Evolutionary conservation across 2,797 vertebrate species (phyloP).

Genomic region (Ctenosaura bakeri): DNA sequence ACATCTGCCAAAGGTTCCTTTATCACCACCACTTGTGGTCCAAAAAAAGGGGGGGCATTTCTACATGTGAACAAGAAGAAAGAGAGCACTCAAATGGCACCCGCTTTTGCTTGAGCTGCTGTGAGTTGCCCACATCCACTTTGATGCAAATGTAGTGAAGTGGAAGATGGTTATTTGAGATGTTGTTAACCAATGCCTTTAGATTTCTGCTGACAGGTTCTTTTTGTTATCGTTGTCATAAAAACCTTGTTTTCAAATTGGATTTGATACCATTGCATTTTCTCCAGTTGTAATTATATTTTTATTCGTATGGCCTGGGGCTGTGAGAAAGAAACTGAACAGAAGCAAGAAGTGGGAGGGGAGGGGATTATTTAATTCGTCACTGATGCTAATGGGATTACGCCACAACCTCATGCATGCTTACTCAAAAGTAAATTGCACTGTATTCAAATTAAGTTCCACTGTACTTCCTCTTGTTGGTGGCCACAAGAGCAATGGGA

Average conservation of each 20-base stretch:
- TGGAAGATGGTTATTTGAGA: neutral
- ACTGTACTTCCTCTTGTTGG: too few species aligned
- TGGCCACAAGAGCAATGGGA: neutral
- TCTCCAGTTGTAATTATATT: neutral
- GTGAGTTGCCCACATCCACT: neutral
- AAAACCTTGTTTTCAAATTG: slow-evolving; percentile 8
- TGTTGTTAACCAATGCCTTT: neutral
- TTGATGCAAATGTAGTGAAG: neutral
- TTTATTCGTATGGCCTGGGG: neutral
- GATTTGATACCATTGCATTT: neutral
- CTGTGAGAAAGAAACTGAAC: slow-evolving; percentile 7
- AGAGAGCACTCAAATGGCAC: neutral
- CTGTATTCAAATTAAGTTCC: neutral
- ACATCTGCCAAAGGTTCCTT: neutral
- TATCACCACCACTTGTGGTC: too few species aligned
- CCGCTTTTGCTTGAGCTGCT: neutral
- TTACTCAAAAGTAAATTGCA: neutral
- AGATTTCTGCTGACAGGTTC: slow-evolving; percentile 9
- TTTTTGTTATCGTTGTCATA: neutral
- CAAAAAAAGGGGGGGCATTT: neutral
- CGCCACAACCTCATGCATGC: neutral
- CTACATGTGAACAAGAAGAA: neutral
- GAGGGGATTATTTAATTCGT: neutral
- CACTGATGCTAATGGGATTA: slow-evolving; percentile 17
- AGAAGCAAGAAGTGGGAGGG: neutral